Percentiles rank a stretch among this genome's conserved stretches.
Evolutionary conservation across 2,113 vertebrate genomes (phyloP).

Genomic region (Neolamprologus modestus): DNA sequence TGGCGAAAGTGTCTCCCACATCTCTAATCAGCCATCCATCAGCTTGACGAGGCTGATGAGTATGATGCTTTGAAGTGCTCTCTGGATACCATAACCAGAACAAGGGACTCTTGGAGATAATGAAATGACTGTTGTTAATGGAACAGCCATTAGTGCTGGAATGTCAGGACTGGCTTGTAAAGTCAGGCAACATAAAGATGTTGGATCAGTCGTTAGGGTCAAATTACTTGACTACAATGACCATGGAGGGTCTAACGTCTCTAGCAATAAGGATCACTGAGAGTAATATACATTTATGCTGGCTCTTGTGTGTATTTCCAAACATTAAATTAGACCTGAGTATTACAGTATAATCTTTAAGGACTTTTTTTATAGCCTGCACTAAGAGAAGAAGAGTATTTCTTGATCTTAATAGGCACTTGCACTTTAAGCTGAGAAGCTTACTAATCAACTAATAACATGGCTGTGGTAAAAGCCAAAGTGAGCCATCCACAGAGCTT

Average conservation of each 20-base stretch:
- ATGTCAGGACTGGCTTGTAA: slow-evolving; percentile 25
- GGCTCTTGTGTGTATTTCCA: neutral
- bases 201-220: neutral
- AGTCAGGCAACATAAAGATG: slow-evolving; percentile 21
- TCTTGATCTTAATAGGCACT: neutral
- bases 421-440: neutral
- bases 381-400: neutral
- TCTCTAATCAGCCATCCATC: slow-evolving; percentile 30
- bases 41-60: slow-evolving; percentile 9
- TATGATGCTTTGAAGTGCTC: slow-evolving; percentile 40
- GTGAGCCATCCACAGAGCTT: neutral
- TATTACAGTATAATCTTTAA: neutral
- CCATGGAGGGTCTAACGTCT: neutral
- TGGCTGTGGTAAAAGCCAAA: neutral
- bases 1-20: neutral
- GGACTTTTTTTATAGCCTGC: neutral
- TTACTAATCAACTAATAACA: neutral
- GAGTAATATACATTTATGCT: neutral
- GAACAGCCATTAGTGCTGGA: slow-evolving; percentile 24
- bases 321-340: neutral
- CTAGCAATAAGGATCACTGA: neutral
- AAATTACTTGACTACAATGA: neutral
- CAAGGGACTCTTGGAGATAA: slow-evolving; percentile 35
- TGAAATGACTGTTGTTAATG: slow-evolving; percentile 45
- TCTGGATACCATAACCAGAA: slow-evolving; percentile 15